Evolutionary conservation across 2,888 invertebrate genomes (phyloP).

Genomic region (Drosophila prostipennis): DNA sequence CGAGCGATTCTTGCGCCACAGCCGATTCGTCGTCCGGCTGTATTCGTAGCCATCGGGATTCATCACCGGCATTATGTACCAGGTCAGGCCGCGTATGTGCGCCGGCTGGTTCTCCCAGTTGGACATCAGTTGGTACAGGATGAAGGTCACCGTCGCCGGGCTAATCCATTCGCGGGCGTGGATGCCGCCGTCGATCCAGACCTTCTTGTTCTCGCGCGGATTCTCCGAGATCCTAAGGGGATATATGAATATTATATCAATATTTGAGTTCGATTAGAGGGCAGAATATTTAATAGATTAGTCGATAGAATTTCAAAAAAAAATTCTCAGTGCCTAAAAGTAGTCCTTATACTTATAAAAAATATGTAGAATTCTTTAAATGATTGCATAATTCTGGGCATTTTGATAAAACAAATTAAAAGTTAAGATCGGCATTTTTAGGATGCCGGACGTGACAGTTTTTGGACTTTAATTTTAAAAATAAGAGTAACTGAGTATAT

Average conservation of each 20-base stretch:
- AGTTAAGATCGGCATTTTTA: too few relatives aligned
- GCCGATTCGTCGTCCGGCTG: slow-evolving; percentile 90
- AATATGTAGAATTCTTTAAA: too few relatives aligned
- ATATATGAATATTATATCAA: too few relatives aligned
- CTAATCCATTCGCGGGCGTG: slow-evolving; percentile 96
- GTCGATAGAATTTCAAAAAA: too few relatives aligned
- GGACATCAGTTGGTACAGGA: slow-evolving; percentile 89
- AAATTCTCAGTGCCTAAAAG: background rate
- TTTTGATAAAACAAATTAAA: too few relatives aligned
- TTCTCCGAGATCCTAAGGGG: slow-evolving; percentile 87
- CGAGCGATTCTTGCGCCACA: slow-evolving; percentile 92
- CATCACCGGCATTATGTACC: slow-evolving; percentile 90
- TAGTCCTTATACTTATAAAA: background rate
- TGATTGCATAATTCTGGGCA: background rate
- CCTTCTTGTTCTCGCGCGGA: slow-evolving; percentile 87
- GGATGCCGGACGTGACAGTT: too few relatives aligned
- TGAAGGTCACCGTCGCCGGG: slow-evolving; percentile 90
- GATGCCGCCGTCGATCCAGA: slow-evolving; percentile 92
- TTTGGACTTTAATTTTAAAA: too few relatives aligned
- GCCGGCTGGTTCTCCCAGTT: slow-evolving; percentile 87
- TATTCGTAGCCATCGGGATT: slow-evolving; percentile 96
- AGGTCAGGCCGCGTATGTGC: slow-evolving; percentile 91
- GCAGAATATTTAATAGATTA: too few relatives aligned
- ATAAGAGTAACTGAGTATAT: too few relatives aligned
- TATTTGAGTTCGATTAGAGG: too few relatives aligned